These are phyloP conservation scores for Centruroides vittatus DNA, from an alignment of 1,140 invertebrate genomes.

Conservation along the genomic window DNA sequence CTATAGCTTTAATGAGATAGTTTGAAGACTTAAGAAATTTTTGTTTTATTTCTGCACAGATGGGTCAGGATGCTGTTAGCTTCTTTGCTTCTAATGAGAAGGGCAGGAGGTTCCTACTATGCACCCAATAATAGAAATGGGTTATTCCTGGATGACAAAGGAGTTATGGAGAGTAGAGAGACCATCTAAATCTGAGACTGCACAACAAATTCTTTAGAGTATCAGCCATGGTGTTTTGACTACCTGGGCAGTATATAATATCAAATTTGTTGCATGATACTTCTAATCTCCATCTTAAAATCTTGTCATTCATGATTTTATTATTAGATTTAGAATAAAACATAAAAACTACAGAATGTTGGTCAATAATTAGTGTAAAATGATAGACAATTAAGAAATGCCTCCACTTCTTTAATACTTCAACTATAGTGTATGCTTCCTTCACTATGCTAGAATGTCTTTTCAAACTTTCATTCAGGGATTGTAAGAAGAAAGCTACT, in stretches of 20 bases:
- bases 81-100: slow-evolving; percentile 4
- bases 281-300: slow-evolving; percentile 9
- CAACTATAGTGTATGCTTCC: too few relatives aligned
- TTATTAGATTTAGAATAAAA: neutral
- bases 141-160: slow-evolving; percentile 6
- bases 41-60: neutral
- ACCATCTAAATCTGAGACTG: neutral
- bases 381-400: too few relatives aligned
- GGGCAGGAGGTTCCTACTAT: neutral
- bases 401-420: too few relatives aligned
- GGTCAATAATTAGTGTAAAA: too few relatives aligned
- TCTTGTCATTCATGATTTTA: slow-evolving; percentile 13
- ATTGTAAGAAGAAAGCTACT: too few relatives aligned
- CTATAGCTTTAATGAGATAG: neutral
- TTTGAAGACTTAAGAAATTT: neutral
- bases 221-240: neutral
- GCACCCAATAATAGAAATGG: neutral
- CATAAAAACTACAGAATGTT: too few relatives aligned
- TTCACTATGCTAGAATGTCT: too few relatives aligned
- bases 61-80: neutral
- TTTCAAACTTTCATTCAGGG: too few relatives aligned
- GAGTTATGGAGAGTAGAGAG: neutral
- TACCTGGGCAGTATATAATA: slow-evolving; percentile 3
- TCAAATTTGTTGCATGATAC: slow-evolving; percentile 5
- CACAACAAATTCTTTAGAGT: neutral